Evolutionary conservation across 2,888 invertebrate genomes (phyloP).

Genomic region (Cyaniris semiargus): DNA sequence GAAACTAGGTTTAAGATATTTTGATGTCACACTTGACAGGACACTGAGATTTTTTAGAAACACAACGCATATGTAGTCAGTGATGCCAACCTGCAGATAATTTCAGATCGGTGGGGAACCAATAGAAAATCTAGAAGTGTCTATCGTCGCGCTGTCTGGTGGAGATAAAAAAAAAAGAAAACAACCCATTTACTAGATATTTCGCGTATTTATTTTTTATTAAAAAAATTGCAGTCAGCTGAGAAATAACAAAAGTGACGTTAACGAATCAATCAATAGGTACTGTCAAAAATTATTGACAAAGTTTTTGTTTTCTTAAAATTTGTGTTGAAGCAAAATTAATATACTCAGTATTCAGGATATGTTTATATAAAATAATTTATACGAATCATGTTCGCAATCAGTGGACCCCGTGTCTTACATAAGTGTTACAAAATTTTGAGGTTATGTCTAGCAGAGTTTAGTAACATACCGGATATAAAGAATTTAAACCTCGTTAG

Average conservation of each 20-base stretch:
- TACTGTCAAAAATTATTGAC: constrained; percentile 18
- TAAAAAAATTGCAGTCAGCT: constrained; percentile 32
- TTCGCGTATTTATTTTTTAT: no score
- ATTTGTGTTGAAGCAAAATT: not conserved
- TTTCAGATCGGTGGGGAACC: no score
- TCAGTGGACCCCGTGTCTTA: constrained; percentile 63
- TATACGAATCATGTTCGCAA: constrained; percentile 60
- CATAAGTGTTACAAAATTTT: constrained; percentile 75
- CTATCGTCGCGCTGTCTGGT: no score
- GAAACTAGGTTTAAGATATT: no score
- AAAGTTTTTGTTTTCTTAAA: constrained; percentile 5
- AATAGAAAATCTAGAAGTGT: no score
- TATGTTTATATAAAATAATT: constrained; percentile 31
- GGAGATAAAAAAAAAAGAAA: no score
- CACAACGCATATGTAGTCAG: no score
- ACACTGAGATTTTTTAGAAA: no score
- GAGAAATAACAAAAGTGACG: constrained; percentile 31
- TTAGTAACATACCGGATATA: constrained; percentile 67
- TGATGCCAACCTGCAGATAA: no score
- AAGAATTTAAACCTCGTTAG: constrained; percentile 70
- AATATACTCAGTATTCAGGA: not conserved
- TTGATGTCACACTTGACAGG: no score
- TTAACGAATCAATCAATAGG: not conserved
- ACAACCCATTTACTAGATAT: no score
- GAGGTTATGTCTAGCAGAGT: constrained; percentile 74